Percentiles rank a stretch among this genome's conserved stretches.
Conservation (phyloP, 2,113 vertebrate species). For the Sorex araneus region DNA sequence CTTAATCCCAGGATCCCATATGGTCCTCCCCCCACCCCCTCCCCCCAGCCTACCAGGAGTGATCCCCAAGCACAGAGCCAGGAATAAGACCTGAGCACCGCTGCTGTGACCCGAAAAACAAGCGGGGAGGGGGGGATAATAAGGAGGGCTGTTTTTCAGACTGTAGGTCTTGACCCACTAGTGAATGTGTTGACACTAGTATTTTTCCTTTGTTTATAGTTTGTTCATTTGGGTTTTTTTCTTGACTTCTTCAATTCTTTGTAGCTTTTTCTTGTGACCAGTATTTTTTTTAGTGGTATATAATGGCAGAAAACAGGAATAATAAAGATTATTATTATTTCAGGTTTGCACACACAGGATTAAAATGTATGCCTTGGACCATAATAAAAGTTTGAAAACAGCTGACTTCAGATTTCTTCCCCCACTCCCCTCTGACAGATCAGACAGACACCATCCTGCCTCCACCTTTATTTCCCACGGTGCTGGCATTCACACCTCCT, state of each 20-base stretch:
- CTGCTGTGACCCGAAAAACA: not conserved
- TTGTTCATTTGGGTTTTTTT: no score
- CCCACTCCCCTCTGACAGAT: not conserved
- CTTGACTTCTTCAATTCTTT: no score
- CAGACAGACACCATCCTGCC: conserved; percentile 12
- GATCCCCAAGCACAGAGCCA: no score
- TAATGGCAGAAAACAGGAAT: not conserved
- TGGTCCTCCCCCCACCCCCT: no score
- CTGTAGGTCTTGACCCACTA: not conserved
- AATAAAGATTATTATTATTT: conserved; percentile 37
- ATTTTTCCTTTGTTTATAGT: not conserved
- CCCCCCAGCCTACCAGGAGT: no score
- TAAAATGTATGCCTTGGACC: conserved; percentile 16
- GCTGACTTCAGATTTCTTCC: conserved; percentile 16
- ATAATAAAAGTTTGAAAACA: conserved; percentile 53
- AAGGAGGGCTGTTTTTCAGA: conserved; percentile 24
- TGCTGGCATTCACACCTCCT: conserved; percentile 40
- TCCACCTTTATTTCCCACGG: conserved; percentile 73
- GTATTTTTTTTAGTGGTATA: not conserved
- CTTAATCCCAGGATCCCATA: no score
- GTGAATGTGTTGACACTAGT: not conserved
- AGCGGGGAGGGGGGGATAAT: no score
- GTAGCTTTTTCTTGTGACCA: no score
- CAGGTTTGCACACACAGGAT: not conserved
- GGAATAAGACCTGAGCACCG: no score